A percentile compares a stretch with the other conserved stretches of the same genome.
These are phyloP conservation scores for Gadus macrocephalus DNA, from an alignment of 2,113 vertebrate species.

Conservation along the genomic window DNA sequence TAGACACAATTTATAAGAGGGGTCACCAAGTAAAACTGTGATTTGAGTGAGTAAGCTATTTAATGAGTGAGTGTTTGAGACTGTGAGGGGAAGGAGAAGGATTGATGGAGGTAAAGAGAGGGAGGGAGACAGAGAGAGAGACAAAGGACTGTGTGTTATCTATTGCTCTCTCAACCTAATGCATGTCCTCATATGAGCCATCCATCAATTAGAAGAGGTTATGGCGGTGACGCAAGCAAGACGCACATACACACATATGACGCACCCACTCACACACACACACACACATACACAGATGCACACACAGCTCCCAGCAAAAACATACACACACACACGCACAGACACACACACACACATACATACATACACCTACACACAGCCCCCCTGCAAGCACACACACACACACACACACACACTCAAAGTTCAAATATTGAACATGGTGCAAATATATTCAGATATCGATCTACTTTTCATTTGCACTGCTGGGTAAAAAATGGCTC, in stretches of 20 bases:
- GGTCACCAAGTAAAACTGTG: no score
- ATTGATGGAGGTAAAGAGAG: not conserved
- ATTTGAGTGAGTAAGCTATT: not conserved
- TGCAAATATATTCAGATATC: constrained; percentile 1
- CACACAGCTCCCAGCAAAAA: no score
- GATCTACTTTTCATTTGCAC: constrained; percentile 10
- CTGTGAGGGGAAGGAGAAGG: not conserved
- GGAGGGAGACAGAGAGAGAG: no score
- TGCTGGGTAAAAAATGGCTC: constrained; percentile 11
- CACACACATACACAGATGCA: not conserved
- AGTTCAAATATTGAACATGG: not conserved
- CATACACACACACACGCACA: no score
- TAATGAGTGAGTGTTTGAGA: not conserved
- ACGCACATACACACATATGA: not conserved
- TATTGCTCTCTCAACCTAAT: no score
- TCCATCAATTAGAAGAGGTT: not conserved
- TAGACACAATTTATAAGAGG: no score
- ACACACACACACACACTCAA: not conserved
- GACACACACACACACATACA: no score
- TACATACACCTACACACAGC: no score
- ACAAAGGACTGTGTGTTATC: no score
- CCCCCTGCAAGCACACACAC: no score
- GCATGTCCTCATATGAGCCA: not conserved
- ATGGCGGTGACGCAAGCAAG: not conserved
- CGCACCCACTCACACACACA: constrained; percentile 2